A percentile compares a stretch with the other conserved stretches of the same genome.
Conservation (phyloP, 2,113 vertebrate genomes). For the Platycercus adscitus region DNA sequence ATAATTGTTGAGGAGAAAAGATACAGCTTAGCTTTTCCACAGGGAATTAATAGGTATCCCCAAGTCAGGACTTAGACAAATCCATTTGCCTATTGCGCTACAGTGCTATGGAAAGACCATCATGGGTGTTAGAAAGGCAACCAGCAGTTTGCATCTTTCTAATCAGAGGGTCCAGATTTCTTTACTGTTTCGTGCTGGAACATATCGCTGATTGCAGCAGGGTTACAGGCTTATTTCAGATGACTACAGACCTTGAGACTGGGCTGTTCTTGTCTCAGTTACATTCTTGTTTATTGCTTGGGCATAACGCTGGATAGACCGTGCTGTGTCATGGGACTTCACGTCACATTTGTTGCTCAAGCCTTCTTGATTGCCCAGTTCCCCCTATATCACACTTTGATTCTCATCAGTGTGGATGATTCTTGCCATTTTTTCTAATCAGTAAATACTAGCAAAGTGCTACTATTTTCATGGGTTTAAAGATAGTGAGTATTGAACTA, state of each 20-base stretch:
- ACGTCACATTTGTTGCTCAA: not conserved
- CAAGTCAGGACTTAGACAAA: not conserved
- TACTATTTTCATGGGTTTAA: not conserved
- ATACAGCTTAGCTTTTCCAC: not conserved
- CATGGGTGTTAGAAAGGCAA: not conserved
- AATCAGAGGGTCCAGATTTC: not conserved
- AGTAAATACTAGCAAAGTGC: not conserved
- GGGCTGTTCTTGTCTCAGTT: not conserved
- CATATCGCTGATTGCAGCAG: not conserved
- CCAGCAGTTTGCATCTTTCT: not conserved
- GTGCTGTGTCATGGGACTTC: not conserved
- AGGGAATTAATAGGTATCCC: not conserved
- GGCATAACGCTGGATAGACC: not conserved
- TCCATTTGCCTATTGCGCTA: not conserved
- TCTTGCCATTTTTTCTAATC: not conserved
- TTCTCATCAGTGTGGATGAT: not conserved
- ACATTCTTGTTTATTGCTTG: not conserved
- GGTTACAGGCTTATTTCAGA: not conserved
- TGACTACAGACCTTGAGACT: not conserved
- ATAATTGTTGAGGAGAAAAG: not conserved
- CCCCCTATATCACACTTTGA: fast-evolving
- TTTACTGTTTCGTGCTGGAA: not conserved
- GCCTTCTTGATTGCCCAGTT: not conserved
- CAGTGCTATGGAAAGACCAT: not conserved
- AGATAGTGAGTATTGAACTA: not conserved